Percentiles rank a stretch among this genome's conserved stretches.
Conservation (phyloP, 2,888 invertebrate genomes). For the Chrysolina haemoptera region DNA sequence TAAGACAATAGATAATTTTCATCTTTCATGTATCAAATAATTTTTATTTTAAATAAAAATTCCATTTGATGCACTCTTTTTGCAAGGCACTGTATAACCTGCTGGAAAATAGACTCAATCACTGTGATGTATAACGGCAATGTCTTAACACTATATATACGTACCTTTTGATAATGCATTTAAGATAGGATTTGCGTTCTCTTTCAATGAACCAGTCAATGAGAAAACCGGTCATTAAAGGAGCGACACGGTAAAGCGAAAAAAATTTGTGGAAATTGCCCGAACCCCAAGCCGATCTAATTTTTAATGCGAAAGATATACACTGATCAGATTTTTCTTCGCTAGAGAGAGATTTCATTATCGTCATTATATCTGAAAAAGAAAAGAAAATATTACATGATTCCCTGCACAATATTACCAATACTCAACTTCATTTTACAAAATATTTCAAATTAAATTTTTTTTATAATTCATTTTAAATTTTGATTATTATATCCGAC, state of each 20-base stretch:
- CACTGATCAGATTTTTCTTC: constrained; percentile 87
- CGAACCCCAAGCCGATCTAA: constrained; percentile 94
- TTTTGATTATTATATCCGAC: too few relatives aligned
- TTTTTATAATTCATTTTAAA: too few relatives aligned
- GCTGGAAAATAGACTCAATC: neutral
- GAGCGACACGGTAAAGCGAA: constrained; percentile 89
- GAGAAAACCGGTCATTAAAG: constrained; percentile 95
- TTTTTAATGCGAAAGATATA: constrained; percentile 87
- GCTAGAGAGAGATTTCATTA: constrained; percentile 84
- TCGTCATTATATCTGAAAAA: constrained; percentile 91
- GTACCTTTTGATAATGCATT: constrained; percentile 96
- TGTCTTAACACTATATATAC: constrained; percentile 71
- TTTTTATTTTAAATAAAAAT: too few relatives aligned
- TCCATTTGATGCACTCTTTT: neutral
- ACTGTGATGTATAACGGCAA: neutral
- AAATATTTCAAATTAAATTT: too few relatives aligned
- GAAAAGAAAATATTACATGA: constrained; percentile 45
- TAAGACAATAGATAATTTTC: too few relatives aligned
- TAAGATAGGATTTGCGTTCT: constrained; percentile 93
- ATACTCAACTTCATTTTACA: too few relatives aligned
- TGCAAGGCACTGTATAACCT: neutral
- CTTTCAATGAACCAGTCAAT: constrained; percentile 99
- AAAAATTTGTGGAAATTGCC: constrained; percentile 96
- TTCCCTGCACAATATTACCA: too few relatives aligned
- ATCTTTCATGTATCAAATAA: too few relatives aligned